Base-by-base conservation (phyloP, 2,888 invertebrate genomes). In the Marasmarcha lunaedactyla region DNA sequence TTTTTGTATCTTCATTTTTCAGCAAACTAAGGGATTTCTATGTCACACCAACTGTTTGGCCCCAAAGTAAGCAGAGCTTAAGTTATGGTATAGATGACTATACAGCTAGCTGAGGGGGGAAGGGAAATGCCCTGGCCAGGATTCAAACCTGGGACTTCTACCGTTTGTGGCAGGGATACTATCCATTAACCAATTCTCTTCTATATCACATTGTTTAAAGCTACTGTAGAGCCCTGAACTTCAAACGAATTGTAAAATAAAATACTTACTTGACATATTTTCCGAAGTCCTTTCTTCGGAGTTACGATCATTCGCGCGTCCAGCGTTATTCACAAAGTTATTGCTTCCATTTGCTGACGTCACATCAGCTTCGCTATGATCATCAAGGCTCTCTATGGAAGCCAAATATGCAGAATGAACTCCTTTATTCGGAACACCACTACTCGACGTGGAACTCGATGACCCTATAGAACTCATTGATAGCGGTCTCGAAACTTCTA, bases 301-400 rank as follows among this genome's bases (percentile, higher is more conserved):
- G n/a, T 20, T 20, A n/a, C n/a, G n/a, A n/a, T n/a, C n/a, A n/a
- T n/a, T n/a, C 20, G 20, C 20, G 4, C 2, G 10, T 30, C 79
- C 78, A 30, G 77, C 65, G 33, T 52, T 73, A 43, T 81, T 78
- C 15, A 79, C 68, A 41, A 79, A 83, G 46, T 71, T 65, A 44
- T 74, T 81, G 46, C 81, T 83, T 1, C 79, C 78, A 46, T 72
- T 79, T 5, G 68, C 77, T 9, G 81, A 83, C 1, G 63, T 73
- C 50, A 88, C 81, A 53, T 90, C 90, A 15, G 84, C 88, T 55
- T 90, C 92, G 59, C 92, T 92, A 51, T 91, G 89, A 56, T 93
- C 92, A 43, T 92, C 94, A 52, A 95, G 79, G 52, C 94, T 94
- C 67, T 95, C 95, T 38, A 93, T 92, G 26, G 94, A 94, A 39